Evolutionary conservation across 2,797 vertebrate genomes (phyloP).

Genomic region (Zenarchopterus dispar): DNA sequence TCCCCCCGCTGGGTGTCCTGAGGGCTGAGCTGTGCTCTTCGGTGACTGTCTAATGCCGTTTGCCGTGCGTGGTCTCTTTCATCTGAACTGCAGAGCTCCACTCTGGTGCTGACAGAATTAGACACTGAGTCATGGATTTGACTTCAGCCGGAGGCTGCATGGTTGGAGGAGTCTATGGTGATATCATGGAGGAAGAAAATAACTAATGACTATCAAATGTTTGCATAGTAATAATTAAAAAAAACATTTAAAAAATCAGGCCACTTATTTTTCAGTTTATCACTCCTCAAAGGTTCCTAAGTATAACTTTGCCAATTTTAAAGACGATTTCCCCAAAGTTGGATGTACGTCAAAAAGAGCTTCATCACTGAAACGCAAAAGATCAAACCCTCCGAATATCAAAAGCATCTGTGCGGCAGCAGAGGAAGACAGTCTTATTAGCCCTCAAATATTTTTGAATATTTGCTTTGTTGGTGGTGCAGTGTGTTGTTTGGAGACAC

Average conservation of each 20-base stretch:
- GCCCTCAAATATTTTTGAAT: constrained; percentile 30
- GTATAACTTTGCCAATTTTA: constrained; percentile 22
- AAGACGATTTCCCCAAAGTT: constrained; percentile 8
- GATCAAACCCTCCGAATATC: constrained; percentile 16
- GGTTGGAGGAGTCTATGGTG: constrained; percentile 13
- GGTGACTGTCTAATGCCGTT: no score
- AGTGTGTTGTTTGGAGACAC: constrained; percentile 33
- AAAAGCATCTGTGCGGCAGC: constrained; percentile 12
- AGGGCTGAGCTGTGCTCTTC: no score
- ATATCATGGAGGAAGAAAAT: neutral
- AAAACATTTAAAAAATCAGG: neutral
- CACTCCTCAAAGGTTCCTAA: constrained; percentile 29
- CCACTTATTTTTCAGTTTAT: constrained; percentile 36
- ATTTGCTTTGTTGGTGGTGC: constrained; percentile 19
- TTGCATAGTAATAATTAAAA: constrained; percentile 20
- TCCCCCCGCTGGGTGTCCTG: no score
- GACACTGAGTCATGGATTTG: constrained; percentile 8
- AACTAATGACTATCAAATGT: constrained; percentile 35
- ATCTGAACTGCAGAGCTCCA: constrained; percentile 7
- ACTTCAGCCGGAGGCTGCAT: constrained; percentile 20
- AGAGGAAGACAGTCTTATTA: constrained; percentile 42
- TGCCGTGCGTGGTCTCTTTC: no score
- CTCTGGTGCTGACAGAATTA: constrained; percentile 17
- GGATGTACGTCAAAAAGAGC: constrained; percentile 28
- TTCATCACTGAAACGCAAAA: constrained; percentile 15